These are phyloP conservation scores for Papilio xuthus DNA, from an alignment of 1,140 invertebrate species.

Conservation along the genomic window DNA sequence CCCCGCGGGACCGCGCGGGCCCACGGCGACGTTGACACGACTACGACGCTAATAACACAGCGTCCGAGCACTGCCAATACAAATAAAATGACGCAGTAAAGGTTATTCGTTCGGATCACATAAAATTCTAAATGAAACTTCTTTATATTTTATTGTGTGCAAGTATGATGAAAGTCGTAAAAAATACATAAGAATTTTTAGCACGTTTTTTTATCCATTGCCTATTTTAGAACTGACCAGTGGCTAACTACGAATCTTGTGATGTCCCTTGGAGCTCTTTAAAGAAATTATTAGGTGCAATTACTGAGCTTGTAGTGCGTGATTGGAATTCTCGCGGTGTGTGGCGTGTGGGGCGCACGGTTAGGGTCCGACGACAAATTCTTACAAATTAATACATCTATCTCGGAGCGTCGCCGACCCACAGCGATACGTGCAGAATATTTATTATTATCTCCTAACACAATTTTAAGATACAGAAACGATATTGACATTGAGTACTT, in stretches of 20 bases:
- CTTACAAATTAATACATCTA: slow-evolving; percentile 82
- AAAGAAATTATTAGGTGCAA: slow-evolving; percentile 81
- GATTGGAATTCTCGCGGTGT: slow-evolving; percentile 74
- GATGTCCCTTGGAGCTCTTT: slow-evolving; percentile 59
- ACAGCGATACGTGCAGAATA: slow-evolving; percentile 74
- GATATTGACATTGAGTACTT: slow-evolving; percentile 44
- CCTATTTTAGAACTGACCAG: slow-evolving; percentile 5
- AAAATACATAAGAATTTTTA: slow-evolving; percentile 39
- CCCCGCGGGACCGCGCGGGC: slow-evolving; percentile 63
- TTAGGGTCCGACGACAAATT: slow-evolving; percentile 77
- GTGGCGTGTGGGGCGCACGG: slow-evolving; percentile 53
- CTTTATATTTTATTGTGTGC: slow-evolving; percentile 59
- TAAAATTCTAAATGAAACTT: slow-evolving; percentile 66
- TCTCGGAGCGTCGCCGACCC: slow-evolving; percentile 58
- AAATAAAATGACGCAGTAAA: slow-evolving; percentile 65
- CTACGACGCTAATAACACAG: slow-evolving; percentile 55
- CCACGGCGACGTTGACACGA: slow-evolving; percentile 64
- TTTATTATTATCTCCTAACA: slow-evolving; percentile 68
- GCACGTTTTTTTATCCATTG: slow-evolving; percentile 15
- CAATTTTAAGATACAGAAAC: slow-evolving; percentile 47
- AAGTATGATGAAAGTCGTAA: slow-evolving; percentile 55
- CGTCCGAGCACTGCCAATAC: slow-evolving; percentile 59
- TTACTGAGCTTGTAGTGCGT: slow-evolving; percentile 79
- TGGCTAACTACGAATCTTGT: not conserved
- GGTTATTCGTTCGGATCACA: slow-evolving; percentile 62